phyloP scores from a whole-genome alignment of 2,113 vertebrate genomes.

The Phalacrocorax brasilianus region DNA sequence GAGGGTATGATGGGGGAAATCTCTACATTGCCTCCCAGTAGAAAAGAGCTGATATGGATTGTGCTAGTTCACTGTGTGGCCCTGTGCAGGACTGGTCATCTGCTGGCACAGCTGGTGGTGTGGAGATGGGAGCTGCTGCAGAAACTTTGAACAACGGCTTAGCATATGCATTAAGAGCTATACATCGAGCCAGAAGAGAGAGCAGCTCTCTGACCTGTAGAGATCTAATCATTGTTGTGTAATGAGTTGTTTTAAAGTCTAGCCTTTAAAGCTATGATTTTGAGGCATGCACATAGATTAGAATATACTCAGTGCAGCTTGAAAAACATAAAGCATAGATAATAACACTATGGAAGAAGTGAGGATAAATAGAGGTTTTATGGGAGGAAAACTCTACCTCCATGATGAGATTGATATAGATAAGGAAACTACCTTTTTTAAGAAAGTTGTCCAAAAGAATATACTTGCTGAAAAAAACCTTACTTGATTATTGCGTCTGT shows the following conservation, averaged over 20 bases:
- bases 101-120: no score
- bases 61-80: not conserved
- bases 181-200: not conserved
- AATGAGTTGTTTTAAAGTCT: not conserved
- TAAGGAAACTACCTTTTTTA: not conserved
- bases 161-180: not conserved
- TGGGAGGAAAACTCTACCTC: not conserved
- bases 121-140: not conserved
- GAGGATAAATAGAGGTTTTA: not conserved
- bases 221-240: not conserved
- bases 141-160: not conserved
- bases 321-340: not conserved
- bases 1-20: no score
- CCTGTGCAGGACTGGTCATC: accelerated
- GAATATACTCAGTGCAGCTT: not conserved
- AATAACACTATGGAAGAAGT: not conserved
- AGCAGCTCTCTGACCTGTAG: not conserved
- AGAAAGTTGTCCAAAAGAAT: not conserved
- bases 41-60: not conserved
- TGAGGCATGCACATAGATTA: accelerated
- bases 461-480: not conserved
- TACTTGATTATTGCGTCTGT: not conserved
- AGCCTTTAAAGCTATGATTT: not conserved
- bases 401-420: accelerated
- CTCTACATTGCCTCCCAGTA: not conserved